Base-by-base conservation (phyloP, 2,113 vertebrate species). In the Ondatra zibethicus region DNA sequence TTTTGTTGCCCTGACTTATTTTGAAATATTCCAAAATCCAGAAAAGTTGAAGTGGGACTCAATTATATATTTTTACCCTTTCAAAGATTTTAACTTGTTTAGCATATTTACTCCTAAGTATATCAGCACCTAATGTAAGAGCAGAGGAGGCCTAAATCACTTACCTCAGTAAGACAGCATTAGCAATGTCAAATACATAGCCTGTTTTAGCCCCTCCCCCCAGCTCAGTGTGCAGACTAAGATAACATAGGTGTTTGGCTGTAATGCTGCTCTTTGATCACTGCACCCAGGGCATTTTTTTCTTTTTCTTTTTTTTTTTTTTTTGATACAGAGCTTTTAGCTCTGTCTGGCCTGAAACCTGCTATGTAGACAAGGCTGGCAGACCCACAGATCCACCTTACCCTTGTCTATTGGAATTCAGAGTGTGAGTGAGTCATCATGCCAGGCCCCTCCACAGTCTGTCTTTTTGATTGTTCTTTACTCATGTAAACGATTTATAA, bases 21-120 rank as follows among this genome's bases (percentile, higher is more conserved):
- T 91, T 91, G 78, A 89, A 94, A 92, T 80, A 27, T 89, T 93
- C 82, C 29, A 76, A 84, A 89, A 68, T 89, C 81, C 10, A 91
- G 66, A 65, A 78, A 89, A 95, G 36, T 93, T 95, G 19, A n/a
- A 72, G 14, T 45, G 33, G 78, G 55, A 95, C 19, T 45, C 72
- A 47, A 78, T 17, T 47, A 78, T 4, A 45, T 78, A 0, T 89
- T 93, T 90, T 91, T 85, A 85, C 52, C 33, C 90, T 84, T 68
- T 55, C 16, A 58, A 17, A 27, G 27, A 0, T 87, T 93, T 78
- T 80, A 85, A 11, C 50, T 65, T 91, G 84, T 78, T 86, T 84
- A 63, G 50, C 21, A 10, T 95, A 73, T 70, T 75, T 16, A 72
- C 23, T 31, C 45, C 31, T 68, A 19, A 55, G 13, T 88, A 92